Conservation (phyloP, 2,888 invertebrate species). For the Drosophila tripunctata region DNA sequence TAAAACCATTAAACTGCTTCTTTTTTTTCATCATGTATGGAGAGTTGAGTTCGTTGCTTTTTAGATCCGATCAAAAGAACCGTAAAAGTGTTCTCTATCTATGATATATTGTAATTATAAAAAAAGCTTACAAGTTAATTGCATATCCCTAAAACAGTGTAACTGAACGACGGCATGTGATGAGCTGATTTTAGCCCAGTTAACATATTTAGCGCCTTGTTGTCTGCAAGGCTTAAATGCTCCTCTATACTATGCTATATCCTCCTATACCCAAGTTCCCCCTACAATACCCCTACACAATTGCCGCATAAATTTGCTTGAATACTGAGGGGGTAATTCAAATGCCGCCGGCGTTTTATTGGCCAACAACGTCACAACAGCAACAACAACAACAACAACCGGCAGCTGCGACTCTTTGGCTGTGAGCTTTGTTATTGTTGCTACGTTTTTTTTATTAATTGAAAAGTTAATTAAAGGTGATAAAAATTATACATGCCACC, state of each 20-base stretch:
- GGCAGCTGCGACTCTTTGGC: constrained; percentile 54
- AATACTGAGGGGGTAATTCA: constrained; percentile 40
- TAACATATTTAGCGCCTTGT: constrained; percentile 31
- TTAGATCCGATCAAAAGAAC: background rate
- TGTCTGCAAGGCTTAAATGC: constrained; percentile 22
- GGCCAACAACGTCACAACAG: constrained; percentile 19
- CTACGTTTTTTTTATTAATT: constrained; percentile 79
- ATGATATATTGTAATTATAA: no score
- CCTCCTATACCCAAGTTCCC: background rate
- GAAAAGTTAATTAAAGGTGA: constrained; percentile 83
- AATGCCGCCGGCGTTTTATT: constrained; percentile 68
- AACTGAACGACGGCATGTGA: background rate
- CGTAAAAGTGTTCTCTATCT: no score
- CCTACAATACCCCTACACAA: background rate
- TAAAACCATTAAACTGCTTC: no score
- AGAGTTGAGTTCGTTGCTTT: no score
- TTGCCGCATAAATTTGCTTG: constrained; percentile 20
- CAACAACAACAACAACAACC: constrained; percentile 2
- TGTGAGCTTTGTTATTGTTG: constrained; percentile 23
- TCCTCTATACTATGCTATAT: no score
- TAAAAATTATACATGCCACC: constrained; percentile 83
- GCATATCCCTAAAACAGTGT: constrained; percentile 1
- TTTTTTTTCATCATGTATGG: no score
- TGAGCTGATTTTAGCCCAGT: background rate
- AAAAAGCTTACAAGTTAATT: background rate